Base-by-base conservation (phyloP, 37 sponge, comb jelly and placozoan genomes). In the Geodia barretti region DNA sequence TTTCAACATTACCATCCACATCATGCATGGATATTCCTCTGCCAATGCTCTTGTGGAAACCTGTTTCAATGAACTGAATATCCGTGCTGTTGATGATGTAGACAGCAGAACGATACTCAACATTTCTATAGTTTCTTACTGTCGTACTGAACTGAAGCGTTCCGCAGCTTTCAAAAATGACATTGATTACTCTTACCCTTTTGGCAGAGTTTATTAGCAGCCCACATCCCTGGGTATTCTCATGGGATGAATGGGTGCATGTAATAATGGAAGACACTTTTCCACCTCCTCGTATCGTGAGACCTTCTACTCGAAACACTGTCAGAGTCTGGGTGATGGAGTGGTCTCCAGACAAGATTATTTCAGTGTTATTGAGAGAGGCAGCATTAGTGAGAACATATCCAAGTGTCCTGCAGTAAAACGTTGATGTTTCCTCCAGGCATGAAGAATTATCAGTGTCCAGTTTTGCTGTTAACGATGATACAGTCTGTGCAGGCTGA, bases 11-110 rank as follows among this genome's bases (percentile, higher is more conserved):
- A n/a, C 79, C 79, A 67, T 34, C 39, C 2, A 38, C 40, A 65
- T 79, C 79, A 79, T 35, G 63, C 4, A 79, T 26, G n/a, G 54
- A 34, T 24, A 79, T 21, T 21, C 79, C 79, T 4, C 25, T 62
- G 4, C 78, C 78, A 3, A 30, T 77, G 30, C 38, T 62, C 14
- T 33, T 77, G 9, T 29, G 30, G 31, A 77, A 61, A 25, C 64
- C 62, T 7, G 37, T 24, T 30, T 30, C 9, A 24, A 3, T 14
- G 26, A 62, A 5, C 3, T 60, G 28, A 11, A 77, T 37, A 8
- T 29, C 30, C 3, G 78, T 77, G 23, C 65, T 62, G 65, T 77
- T 77, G 9, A 62, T 7, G 35, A 77, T 26, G 74, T 62, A 63
- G 39, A 83, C 24, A 41, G 83, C 76, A 34, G 39, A 29, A 41